Conservation (phyloP, 2,888 invertebrate genomes). For the Agapetus fuscipes region DNA sequence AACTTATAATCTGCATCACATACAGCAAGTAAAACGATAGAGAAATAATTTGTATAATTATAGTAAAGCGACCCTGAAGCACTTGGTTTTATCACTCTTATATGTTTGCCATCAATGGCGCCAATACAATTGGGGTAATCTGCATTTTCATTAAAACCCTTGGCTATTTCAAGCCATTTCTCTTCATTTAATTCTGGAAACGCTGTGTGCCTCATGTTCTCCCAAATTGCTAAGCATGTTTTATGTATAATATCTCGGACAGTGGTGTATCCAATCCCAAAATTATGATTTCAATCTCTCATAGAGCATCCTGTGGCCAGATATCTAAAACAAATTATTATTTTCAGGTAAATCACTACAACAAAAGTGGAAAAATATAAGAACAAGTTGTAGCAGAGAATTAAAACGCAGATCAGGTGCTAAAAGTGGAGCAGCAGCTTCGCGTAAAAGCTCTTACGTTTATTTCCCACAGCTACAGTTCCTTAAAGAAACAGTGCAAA, state of each 20-base stretch:
- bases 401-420: slow-evolving; percentile 24
- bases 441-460: slow-evolving; percentile 23
- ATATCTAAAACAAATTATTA: too few relatives aligned
- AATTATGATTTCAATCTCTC: too few relatives aligned
- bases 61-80: slow-evolving; percentile 22
- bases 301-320: too few relatives aligned
- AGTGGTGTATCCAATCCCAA: too few relatives aligned
- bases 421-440: slow-evolving; percentile 25
- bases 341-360: slow-evolving; percentile 25
- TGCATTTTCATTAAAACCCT: slow-evolving; percentile 13
- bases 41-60: slow-evolving; percentile 24
- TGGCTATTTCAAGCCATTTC: too few relatives aligned
- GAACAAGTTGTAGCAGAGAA: slow-evolving; percentile 24
- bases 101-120: slow-evolving; percentile 16
- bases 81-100: slow-evolving; percentile 21
- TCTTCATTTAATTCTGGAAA: too few relatives aligned
- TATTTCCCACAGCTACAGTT: too few relatives aligned
- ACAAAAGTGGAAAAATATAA: slow-evolving; percentile 25
- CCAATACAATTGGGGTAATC: slow-evolving; percentile 20
- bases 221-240: too few relatives aligned
- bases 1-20: slow-evolving; percentile 22
- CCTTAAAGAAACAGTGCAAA: slow-evolving; percentile 23
- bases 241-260: too few relatives aligned
- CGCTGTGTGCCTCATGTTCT: too few relatives aligned
- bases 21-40: slow-evolving; percentile 22